Base-by-base conservation (phyloP, 2,888 invertebrate genomes). In the Balanococcus diminutus region DNA sequence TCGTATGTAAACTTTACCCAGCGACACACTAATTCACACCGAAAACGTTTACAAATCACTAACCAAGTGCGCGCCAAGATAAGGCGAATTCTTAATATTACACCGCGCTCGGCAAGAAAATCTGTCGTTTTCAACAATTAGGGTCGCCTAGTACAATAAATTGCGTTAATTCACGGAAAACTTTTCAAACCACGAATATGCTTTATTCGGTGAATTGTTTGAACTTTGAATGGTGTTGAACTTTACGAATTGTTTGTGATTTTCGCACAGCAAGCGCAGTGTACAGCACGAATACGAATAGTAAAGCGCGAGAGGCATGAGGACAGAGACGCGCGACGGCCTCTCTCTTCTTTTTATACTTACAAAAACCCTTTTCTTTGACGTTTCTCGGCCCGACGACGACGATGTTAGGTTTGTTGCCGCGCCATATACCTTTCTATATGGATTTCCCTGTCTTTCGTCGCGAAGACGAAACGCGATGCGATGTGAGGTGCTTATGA, bases 221-320 rank as follows among this genome's bases (percentile, higher is more conserved):
- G 72, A 72, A 72, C 72, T 72, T 72, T 72, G 72, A 72, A 72
- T 72, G 72, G 72, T 72, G 72, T 72, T 72, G 72, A 72, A 72
- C 72, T 72, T 72, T 72, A 61, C 72, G 72, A 72, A 72, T 72
- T 72, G 72, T 72, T 72, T 72, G 72, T 72, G 72, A 72, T 72
- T 72, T 72, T 72, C 67, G 67, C 46, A 16, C 1, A 1, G 46
- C 46, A 16, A n/a, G 3, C n/a, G 46, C 4, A 11, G 25, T 61
- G 61, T 61, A 61, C 46, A 46, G 46, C 61, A 61, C 61, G 61
- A 61, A 25, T 8, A 19, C 19, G 61, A 61, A 61, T 25, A 25
- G 9, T 25, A 22, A 1, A n/a, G 11, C 61, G 61, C n/a, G 61
- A 14, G 46, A 4, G 46, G 6, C 14, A 16, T 14, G 46, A 36